A percentile compares a stretch with the other conserved stretches of the same genome.
Evolutionary conservation across 2,888 invertebrate species (phyloP).

Genomic region (Noctua fimbriata): DNA sequence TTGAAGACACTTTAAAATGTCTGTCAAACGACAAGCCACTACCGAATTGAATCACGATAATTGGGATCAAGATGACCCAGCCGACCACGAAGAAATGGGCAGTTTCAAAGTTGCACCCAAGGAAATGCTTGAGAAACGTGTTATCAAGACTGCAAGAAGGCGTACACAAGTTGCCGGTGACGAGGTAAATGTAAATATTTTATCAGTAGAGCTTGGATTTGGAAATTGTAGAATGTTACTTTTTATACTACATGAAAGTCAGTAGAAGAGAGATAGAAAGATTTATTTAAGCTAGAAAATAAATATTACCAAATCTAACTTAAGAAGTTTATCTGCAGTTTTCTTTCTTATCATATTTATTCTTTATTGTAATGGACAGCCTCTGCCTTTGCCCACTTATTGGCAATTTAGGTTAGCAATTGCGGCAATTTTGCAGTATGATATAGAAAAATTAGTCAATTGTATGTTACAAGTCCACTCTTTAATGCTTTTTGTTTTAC

Average conservation of each 20-base stretch:
- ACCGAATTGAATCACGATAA: conserved; percentile 95
- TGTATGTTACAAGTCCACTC: neutral
- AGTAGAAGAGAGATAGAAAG: neutral
- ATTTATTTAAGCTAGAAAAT: neutral
- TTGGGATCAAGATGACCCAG: conserved; percentile 95
- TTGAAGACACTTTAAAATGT: conserved; percentile 85
- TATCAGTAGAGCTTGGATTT: neutral
- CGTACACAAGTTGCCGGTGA: conserved; percentile 80
- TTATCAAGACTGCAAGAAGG: conserved; percentile 95
- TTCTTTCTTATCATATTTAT: neutral
- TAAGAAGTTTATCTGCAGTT: neutral
- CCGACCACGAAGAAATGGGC: conserved; percentile 93
- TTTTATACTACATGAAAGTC: neutral
- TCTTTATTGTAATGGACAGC: neutral
- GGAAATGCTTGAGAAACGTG: conserved; percentile 93
- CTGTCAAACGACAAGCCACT: conserved; percentile 93
- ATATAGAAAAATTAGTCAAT: neutral
- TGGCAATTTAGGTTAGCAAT: neutral
- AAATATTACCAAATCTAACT: neutral
- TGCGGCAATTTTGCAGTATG: neutral
- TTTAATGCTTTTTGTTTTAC: conserved; percentile 30
- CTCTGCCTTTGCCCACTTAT: neutral
- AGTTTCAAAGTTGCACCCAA: conserved; percentile 92
- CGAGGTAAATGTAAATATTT: conserved; percentile 54
- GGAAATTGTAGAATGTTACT: neutral